phyloP scores from a whole-genome alignment of 2,797 vertebrate species.

The Holocentrus rufus region DNA sequence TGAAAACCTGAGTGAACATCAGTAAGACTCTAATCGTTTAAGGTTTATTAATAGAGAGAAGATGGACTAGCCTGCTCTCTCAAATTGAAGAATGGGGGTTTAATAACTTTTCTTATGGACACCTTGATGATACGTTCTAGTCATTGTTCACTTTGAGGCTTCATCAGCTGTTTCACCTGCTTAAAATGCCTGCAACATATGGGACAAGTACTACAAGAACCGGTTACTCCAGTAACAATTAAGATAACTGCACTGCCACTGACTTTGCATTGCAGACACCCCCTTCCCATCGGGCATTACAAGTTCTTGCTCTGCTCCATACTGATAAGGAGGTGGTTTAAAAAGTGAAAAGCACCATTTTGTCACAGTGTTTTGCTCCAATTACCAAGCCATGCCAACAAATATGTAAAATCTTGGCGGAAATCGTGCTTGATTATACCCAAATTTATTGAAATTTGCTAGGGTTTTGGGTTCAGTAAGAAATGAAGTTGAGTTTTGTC shows the following conservation, averaged over 20 bases:
- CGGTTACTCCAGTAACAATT: background rate
- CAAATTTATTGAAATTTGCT: background rate
- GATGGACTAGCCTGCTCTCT: background rate
- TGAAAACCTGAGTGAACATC: slow-evolving; percentile 41
- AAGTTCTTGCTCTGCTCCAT: slow-evolving; percentile 36
- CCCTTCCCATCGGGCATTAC: slow-evolving; percentile 23
- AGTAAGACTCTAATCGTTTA: slow-evolving; percentile 21
- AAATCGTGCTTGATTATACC: background rate
- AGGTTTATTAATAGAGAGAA: slow-evolving; percentile 5
- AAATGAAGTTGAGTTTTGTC: background rate
- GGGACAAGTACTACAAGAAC: background rate
- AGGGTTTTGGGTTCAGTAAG: too few relatives aligned
- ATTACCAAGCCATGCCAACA: slow-evolving; percentile 16
- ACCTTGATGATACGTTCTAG: too few relatives aligned
- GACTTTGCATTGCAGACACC: slow-evolving; percentile 5
- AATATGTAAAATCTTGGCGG: background rate
- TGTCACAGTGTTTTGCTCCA: slow-evolving; percentile 10
- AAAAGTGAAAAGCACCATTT: slow-evolving; percentile 39
- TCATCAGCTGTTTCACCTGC: background rate
- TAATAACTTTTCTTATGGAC: too few relatives aligned
- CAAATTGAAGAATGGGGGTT: too few relatives aligned
- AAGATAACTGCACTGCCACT: background rate
- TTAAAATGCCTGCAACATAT: background rate
- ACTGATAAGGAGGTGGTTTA: background rate
- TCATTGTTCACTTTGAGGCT: background rate